Evolutionary conservation across 2,113 vertebrate species (phyloP).

Genomic region (Pleuronectes platessa): DNA sequence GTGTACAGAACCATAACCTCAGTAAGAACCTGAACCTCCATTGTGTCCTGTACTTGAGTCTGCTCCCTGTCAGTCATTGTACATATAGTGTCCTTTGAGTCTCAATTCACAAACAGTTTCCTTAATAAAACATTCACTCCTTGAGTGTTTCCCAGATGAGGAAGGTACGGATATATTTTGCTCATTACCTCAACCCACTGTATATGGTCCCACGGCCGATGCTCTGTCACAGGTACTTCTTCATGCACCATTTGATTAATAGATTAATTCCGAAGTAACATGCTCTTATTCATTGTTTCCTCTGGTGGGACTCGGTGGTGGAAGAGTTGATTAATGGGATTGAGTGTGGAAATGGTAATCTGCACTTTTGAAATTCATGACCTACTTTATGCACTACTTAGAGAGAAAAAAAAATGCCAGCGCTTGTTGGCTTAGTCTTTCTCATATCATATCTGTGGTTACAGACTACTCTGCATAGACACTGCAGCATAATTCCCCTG

Average conservation of each 20-base stretch:
- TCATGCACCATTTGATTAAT: constrained; percentile 78
- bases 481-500: constrained; percentile 50
- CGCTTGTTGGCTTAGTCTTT: constrained; percentile 32
- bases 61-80: no score
- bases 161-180: neutral
- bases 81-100: constrained; percentile 3
- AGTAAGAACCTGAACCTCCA: no score
- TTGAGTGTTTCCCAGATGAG: constrained; percentile 11
- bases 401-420: constrained; percentile 27
- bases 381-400: constrained; percentile 81
- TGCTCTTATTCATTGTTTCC: constrained; percentile 77
- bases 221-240: constrained; percentile 59
- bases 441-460: constrained; percentile 55
- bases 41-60: no score
- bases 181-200: constrained; percentile 29
- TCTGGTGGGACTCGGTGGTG: constrained; percentile 71
- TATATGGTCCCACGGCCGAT: constrained; percentile 14
- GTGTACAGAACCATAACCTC: no score
- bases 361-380: constrained; percentile 77
- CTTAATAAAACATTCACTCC: neutral
- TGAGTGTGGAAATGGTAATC: constrained; percentile 75
- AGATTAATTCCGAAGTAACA: constrained; percentile 78
- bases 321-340: constrained; percentile 79
- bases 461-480: constrained; percentile 53
- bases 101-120: neutral